phyloP scores from a whole-genome alignment of 2,888 invertebrate genomes.

The Quadriops clusia region DNA sequence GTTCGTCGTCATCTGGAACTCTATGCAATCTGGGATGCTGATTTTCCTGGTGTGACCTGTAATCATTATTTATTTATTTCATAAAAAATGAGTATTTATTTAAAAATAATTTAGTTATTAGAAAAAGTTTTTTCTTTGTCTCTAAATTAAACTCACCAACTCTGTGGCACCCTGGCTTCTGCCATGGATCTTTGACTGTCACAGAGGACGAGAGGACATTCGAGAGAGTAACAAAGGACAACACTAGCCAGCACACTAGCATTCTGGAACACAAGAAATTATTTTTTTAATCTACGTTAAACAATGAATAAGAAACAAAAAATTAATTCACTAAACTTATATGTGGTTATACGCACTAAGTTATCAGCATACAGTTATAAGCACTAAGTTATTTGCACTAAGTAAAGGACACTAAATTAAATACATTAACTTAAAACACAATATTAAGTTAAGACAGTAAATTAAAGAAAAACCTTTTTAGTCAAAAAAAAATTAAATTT shows the following conservation, averaged over 20 bases:
- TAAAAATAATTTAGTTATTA: background rate
- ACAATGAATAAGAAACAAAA: too few relatives aligned
- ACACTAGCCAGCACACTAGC: constrained; percentile 34
- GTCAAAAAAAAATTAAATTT: too few relatives aligned
- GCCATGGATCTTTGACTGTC: constrained; percentile 46
- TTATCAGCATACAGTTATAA: too few relatives aligned
- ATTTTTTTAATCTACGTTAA: too few relatives aligned
- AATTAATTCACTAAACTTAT: too few relatives aligned
- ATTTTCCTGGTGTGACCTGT: constrained; percentile 69
- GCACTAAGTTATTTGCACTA: too few relatives aligned
- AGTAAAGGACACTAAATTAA: too few relatives aligned
- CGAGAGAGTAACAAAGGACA: constrained; percentile 28
- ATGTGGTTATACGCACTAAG: too few relatives aligned
- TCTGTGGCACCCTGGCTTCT: constrained; percentile 68
- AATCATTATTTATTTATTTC: constrained; percentile 3
- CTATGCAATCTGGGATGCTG: constrained; percentile 73
- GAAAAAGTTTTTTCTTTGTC: constrained; percentile 1
- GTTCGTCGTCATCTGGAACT: constrained; percentile 74
- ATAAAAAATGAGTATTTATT: constrained; percentile 4
- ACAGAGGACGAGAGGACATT: constrained; percentile 26
- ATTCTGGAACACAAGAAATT: constrained; percentile 27
- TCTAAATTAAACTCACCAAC: constrained; percentile 54
- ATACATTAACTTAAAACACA: too few relatives aligned
- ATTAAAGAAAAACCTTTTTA: too few relatives aligned
- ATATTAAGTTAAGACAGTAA: too few relatives aligned